A percentile compares a stretch with the other conserved stretches of the same genome.
These are phyloP conservation scores for Lethocerus indicus DNA, from an alignment of 1,140 invertebrate genomes.

Conservation along the genomic window DNA sequence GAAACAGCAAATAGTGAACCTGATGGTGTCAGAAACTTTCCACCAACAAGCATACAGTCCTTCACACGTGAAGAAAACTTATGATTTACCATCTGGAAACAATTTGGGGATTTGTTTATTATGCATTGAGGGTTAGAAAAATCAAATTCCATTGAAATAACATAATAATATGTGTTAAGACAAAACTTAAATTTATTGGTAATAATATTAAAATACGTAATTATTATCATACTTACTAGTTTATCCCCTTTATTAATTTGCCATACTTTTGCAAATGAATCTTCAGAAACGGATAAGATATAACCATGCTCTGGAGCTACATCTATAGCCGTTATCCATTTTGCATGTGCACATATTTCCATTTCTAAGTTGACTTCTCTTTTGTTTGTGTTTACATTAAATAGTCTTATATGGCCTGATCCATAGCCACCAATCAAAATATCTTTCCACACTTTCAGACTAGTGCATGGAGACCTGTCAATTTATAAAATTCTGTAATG, in stretches of 20 bases:
- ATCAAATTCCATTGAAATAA: background rate
- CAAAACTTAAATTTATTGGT: background rate
- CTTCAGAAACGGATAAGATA: constrained; percentile 28
- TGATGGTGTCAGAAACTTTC: constrained; percentile 19
- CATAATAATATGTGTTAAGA: background rate
- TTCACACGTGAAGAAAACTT: constrained; percentile 17
- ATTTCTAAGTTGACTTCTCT: constrained; percentile 21
- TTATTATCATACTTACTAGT: constrained; percentile 11
- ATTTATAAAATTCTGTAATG: constrained; percentile 1
- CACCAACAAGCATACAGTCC: constrained; percentile 21
- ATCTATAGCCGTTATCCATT: constrained; percentile 28
- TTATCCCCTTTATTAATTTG: constrained; percentile 19
- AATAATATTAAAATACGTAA: background rate
- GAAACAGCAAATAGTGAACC: constrained; percentile 21
- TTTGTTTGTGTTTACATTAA: constrained; percentile 16
- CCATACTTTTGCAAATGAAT: constrained; percentile 29
- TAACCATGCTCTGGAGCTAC: constrained; percentile 25
- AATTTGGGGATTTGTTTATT: constrained; percentile 1
- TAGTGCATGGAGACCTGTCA: constrained; percentile 18
- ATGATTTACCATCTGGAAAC: constrained; percentile 15
- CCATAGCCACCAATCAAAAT: constrained; percentile 27
- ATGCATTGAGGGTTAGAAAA: background rate
- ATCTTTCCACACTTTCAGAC: constrained; percentile 18
- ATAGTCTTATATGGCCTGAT: constrained; percentile 29
- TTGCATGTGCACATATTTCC: constrained; percentile 29